Evolutionary conservation across 2,888 invertebrate genomes (phyloP), one percentile per base, ranked within the genome.

Genomic region (Epinotia nisella): DNA sequence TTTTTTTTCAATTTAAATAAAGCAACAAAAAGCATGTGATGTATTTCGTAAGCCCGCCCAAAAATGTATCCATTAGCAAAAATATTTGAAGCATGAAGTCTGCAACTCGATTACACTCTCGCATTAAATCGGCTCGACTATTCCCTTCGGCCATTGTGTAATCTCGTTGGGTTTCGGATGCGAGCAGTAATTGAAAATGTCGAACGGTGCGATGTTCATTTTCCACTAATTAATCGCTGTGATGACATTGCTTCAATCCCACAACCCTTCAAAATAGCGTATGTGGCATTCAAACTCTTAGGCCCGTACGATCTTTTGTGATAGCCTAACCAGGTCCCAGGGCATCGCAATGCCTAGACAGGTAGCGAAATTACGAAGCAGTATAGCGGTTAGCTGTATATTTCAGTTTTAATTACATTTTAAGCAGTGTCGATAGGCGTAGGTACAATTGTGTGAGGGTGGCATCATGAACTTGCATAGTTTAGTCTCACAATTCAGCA

Each of bases 191-290:
- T 92, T 93, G 93, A 92, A 92, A 92, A 90, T 88, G 90, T 88
- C 87, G 91, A 89, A 85, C 87, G 85, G 84, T 85, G 86, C 85
- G 87, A 88, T 88, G 92, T 91, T 92, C 92, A 92, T 93, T 93
- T 93, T 92, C 90, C 92, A 92, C 85, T 93, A 92, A 93, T 93
- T 93, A 92, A 92, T 92, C 92, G 88, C 83, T 80, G 84, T 91
- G 92, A 92, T 93, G 91, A 92, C 89, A 89, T 86, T 78, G 85
- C 84, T 79, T 80, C 84, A 83, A 59, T 49, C 49, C 49, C 5
- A 58, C 67, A 65, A 53, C 21, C 66, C 55, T 15, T 66, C 41
- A 71, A 58, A 55, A 70, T 45, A 58, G 64, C 71, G 60, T 69
- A 60, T 39, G 60, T 11, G 39, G 61, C 61, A 69, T 24, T 53